Conservation (phyloP, 2,797 vertebrate genomes). For the Sebastes nivosus region DNA sequence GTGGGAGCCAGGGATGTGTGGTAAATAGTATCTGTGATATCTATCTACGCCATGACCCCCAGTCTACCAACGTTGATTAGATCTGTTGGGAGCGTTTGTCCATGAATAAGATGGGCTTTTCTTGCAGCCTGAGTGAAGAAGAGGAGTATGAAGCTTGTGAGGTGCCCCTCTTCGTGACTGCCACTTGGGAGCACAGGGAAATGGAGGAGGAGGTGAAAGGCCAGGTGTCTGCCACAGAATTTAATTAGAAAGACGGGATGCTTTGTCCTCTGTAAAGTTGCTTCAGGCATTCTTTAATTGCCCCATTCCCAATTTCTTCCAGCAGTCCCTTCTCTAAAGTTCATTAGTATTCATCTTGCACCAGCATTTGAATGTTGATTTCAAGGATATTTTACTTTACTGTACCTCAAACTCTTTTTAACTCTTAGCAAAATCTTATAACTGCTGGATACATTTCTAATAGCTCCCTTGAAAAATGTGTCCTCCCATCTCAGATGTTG, state of each 20-base stretch:
- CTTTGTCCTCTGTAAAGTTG: conserved; percentile 86
- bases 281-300: conserved; percentile 88
- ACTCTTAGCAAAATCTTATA: conserved; percentile 12
- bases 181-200: conserved; percentile 73
- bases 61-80: conserved; percentile 61
- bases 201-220: conserved; percentile 82
- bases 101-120: conserved; percentile 65
- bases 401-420: conserved; percentile 42
- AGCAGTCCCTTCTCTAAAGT: conserved; percentile 63
- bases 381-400: conserved; percentile 63
- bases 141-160: conserved; percentile 64
- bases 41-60: conserved; percentile 49
- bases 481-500: conserved; percentile 12
- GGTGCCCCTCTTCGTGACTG: conserved; percentile 67
- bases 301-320: conserved; percentile 74
- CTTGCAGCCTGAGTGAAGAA: conserved; percentile 53
- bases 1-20: conserved; percentile 42
- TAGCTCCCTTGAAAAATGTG: conserved; percentile 8
- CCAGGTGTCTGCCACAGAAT: conserved; percentile 85
- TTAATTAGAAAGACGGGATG: conserved; percentile 85
- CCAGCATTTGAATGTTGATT: conserved; percentile 70
- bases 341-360: conserved; percentile 82
- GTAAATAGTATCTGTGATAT: conserved; percentile 63
- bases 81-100: conserved; percentile 67
- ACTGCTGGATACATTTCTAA: conserved; percentile 27